Percentiles rank a stretch among this genome's conserved stretches.
Conservation (phyloP, 2,113 vertebrate species). For the Tapirus terrestris region DNA sequence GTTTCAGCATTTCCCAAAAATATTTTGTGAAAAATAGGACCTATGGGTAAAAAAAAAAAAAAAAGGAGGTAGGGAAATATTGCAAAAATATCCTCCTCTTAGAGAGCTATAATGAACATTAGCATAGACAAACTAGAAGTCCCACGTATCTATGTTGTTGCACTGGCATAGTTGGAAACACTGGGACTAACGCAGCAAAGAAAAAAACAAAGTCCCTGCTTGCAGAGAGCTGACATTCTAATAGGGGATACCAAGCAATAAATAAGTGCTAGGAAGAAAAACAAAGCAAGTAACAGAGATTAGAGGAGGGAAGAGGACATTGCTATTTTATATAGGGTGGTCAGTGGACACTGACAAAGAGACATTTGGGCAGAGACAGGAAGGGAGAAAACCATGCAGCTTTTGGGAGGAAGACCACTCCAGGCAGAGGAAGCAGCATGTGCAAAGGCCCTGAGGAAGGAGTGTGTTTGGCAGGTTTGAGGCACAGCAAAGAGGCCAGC, state of each 20-base stretch:
- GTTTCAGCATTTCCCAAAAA: conserved; percentile 41
- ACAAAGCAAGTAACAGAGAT: background rate
- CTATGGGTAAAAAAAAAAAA: background rate
- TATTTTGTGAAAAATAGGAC: conserved; percentile 29
- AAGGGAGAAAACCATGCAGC: background rate
- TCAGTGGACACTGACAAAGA: background rate
- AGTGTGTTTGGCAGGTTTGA: background rate
- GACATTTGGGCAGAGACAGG: background rate
- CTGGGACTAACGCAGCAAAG: background rate
- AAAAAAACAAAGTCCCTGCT: background rate
- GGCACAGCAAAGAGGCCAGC: background rate
- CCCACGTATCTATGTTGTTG: background rate
- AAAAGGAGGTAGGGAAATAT: background rate
- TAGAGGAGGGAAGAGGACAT: background rate
- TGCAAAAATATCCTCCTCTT: conserved; percentile 17
- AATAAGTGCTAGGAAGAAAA: background rate
- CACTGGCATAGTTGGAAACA: background rate
- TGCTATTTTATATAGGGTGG: background rate
- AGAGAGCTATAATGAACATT: background rate
- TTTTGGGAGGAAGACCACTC: background rate
- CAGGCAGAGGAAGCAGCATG: background rate
- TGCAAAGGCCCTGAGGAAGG: background rate
- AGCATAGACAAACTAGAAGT: background rate
- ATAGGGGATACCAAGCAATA: background rate
- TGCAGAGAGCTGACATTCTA: background rate